Conservation (phyloP, 2,797 vertebrate genomes). For the Scomberomorus guttatus region DNA sequence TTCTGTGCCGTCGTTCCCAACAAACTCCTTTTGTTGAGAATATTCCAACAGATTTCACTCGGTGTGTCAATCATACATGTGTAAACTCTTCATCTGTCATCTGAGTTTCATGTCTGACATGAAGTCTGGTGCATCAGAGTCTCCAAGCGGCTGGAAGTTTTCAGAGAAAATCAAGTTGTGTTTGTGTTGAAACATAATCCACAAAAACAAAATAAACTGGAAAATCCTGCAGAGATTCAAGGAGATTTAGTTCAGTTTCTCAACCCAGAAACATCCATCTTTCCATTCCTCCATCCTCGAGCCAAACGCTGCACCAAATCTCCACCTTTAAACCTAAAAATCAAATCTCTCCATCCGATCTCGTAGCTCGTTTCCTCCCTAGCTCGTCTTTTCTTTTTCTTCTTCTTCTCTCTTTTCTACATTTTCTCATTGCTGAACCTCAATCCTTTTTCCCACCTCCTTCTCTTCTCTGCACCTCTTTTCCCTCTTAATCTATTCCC, state of each 20-base stretch:
- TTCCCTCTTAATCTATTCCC: neutral
- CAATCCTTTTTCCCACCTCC: neutral
- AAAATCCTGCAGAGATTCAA: neutral
- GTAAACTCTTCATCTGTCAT: neutral
- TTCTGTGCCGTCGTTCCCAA: too few relatives aligned
- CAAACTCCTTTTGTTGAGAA: neutral
- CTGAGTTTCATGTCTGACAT: conserved; percentile 4
- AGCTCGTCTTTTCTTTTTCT: neutral
- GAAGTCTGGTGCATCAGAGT: neutral
- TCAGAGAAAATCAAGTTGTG: neutral
- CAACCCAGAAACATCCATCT: neutral
- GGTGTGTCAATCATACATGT: neutral
- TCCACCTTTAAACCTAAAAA: neutral
- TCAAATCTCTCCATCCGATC: neutral
- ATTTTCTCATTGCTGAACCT: neutral
- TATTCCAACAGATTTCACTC: conserved; percentile 6
- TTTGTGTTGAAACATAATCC: neutral
- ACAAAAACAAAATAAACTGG: too few relatives aligned
- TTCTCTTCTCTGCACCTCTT: neutral
- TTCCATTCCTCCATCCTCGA: neutral
- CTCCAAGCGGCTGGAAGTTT: neutral
- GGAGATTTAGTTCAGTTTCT: neutral
- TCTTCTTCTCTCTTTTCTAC: neutral
- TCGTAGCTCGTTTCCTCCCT: neutral
- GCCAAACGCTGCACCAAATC: neutral